These are phyloP conservation scores for Notolepis coatsorum DNA, from an alignment of 2,797 vertebrate species.

Conservation along the genomic window DNA sequence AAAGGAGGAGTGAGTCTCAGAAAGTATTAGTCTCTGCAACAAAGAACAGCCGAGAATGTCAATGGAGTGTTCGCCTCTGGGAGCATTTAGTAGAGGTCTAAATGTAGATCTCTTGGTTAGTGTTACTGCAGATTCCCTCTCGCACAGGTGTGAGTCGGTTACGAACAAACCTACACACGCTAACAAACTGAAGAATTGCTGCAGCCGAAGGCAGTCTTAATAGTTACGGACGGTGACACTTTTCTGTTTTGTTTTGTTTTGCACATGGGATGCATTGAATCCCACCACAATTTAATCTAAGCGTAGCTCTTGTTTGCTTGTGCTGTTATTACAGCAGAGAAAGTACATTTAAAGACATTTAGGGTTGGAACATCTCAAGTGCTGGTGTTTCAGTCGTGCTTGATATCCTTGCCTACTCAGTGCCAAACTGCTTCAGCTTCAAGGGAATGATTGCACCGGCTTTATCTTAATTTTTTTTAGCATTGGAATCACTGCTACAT, in stretches of 20 bases:
- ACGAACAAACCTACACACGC: conserved; percentile 42
- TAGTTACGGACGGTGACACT: conserved; percentile 49
- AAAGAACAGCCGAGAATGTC: conserved; percentile 60
- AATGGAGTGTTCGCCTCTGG: conserved; percentile 68
- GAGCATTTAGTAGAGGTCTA: conserved; percentile 54
- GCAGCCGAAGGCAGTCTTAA: conserved; percentile 40
- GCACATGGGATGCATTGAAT: conserved; percentile 52
- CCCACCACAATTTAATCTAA: conserved; percentile 33
- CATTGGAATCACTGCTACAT: conserved; percentile 54
- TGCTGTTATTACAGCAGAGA: conserved; percentile 48
- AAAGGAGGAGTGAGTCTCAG: conserved; percentile 43
- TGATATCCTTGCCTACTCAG: conserved; percentile 56
- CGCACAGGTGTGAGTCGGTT: conserved; percentile 69
- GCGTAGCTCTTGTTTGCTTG: conserved; percentile 49
- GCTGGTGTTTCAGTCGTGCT: conserved; percentile 46
- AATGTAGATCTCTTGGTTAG: conserved; percentile 50
- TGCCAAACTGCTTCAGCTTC: conserved; percentile 75
- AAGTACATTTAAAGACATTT: conserved; percentile 62
- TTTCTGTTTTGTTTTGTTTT: conserved; percentile 24
- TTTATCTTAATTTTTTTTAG: conserved; percentile 50
- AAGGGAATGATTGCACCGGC: conserved; percentile 54
- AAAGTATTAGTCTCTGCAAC: conserved; percentile 47
- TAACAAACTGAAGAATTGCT: conserved; percentile 54
- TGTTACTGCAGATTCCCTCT: conserved; percentile 59
- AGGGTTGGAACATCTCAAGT: conserved; percentile 47